Evolutionary conservation across 2,888 invertebrate species (phyloP).

Genomic region (Zhuqinia jingwanae): DNA sequence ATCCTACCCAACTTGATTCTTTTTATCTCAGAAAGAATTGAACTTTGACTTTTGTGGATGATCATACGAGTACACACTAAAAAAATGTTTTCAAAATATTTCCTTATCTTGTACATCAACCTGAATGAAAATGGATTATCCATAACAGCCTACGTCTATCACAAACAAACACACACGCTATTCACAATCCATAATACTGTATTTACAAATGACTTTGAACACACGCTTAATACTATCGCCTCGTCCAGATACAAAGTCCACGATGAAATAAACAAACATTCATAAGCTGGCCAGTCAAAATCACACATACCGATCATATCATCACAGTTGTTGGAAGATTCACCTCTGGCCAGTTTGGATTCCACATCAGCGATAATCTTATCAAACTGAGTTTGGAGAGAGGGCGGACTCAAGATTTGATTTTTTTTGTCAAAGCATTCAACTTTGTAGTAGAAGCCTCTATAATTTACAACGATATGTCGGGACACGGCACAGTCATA

Average conservation of each 20-base stretch:
- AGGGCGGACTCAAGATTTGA: conserved; percentile 80
- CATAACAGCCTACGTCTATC: too few species aligned
- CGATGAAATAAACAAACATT: too few species aligned
- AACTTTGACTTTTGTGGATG: conserved; percentile 17
- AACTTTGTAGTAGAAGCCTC: conserved; percentile 81
- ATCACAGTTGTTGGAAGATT: conserved; percentile 13
- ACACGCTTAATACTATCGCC: too few species aligned
- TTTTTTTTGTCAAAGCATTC: conserved; percentile 81
- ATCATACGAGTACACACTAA: conserved; percentile 30
- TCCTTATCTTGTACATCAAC: neutral
- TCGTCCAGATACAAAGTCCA: too few species aligned
- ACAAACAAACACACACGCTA: too few species aligned
- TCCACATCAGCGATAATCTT: conserved; percentile 82
- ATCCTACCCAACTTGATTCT: neutral
- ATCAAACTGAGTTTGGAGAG: conserved; percentile 81
- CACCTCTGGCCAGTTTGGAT: conserved; percentile 50
- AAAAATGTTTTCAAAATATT: neutral
- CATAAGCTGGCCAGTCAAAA: too few species aligned
- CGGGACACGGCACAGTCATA: conserved; percentile 81
- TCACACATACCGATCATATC: too few species aligned
- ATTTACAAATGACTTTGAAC: too few species aligned
- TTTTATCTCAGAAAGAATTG: conserved; percentile 1
- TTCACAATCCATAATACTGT: too few species aligned
- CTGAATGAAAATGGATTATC: neutral
- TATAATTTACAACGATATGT: conserved; percentile 81